A percentile compares a stretch with the other conserved stretches of the same genome.
Conservation (phyloP, 2,888 invertebrate genomes). For the Athetis lepigone region DNA sequence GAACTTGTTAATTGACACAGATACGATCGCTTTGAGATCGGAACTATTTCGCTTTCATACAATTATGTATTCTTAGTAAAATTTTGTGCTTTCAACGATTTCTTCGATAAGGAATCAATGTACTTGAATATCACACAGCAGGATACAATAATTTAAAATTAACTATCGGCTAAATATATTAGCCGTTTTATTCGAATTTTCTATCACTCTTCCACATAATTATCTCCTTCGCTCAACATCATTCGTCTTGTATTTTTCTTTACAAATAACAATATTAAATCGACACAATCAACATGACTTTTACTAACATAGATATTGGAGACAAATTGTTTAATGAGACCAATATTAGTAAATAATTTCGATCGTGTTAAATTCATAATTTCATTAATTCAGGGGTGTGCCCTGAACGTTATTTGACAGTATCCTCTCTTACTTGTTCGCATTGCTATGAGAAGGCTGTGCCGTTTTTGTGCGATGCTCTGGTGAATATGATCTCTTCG, state of each 20-base stretch:
- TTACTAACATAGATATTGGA: conserved; percentile 46
- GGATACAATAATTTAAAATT: conserved; percentile 38
- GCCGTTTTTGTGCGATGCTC: conserved; percentile 80
- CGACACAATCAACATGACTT: conserved; percentile 56
- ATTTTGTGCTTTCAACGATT: conserved; percentile 56
- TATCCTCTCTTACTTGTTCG: conserved; percentile 35
- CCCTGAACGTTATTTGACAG: conserved; percentile 45
- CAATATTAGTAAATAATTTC: conserved; percentile 53
- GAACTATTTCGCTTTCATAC: conserved; percentile 40
- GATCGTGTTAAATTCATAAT: conserved; percentile 62
- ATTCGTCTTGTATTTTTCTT: conserved; percentile 38
- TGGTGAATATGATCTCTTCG: conserved; percentile 87
- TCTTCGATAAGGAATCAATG: conserved; percentile 38
- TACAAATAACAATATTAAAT: conserved; percentile 53
- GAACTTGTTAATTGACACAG: conserved; percentile 58
- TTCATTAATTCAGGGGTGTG: conserved; percentile 21
- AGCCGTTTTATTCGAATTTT: conserved; percentile 50
- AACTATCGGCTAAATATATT: conserved; percentile 42
- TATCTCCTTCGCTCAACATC: conserved; percentile 26
- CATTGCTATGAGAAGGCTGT: conserved; percentile 82
- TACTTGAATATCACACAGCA: conserved; percentile 55
- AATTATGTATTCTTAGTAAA: conserved; percentile 40
- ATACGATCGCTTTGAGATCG: conserved; percentile 50
- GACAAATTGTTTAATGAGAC: conserved; percentile 48
- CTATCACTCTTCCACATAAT: conserved; percentile 35